These are phyloP conservation scores for Apamea monoglypha DNA, from an alignment of 2,888 invertebrate genomes.

Conservation along the genomic window DNA sequence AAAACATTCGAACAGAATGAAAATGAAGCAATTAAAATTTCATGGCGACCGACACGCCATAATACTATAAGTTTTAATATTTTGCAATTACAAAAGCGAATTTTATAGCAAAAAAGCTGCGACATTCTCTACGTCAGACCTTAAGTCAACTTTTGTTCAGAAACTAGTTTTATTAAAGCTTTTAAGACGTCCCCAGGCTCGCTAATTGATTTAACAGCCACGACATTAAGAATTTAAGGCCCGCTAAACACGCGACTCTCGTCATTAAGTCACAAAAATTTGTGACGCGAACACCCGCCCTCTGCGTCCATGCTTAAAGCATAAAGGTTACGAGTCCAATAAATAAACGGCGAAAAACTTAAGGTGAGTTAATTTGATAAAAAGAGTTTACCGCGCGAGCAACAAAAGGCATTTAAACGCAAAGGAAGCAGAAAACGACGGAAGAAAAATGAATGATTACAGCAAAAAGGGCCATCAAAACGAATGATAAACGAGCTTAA, in stretches of 20 bases:
- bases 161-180: constrained; percentile 73
- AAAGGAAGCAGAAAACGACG: constrained; percentile 88
- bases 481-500: constrained; percentile 90
- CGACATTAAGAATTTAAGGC: constrained; percentile 76
- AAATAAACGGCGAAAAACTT: constrained; percentile 67
- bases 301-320: constrained; percentile 37
- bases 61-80: constrained; percentile 57
- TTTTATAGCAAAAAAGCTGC: constrained; percentile 46
- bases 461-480: constrained; percentile 90
- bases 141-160: constrained; percentile 55
- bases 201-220: constrained; percentile 81
- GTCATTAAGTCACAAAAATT: constrained; percentile 72
- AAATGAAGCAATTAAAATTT: constrained; percentile 66
- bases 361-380: constrained; percentile 82
- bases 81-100: constrained; percentile 53
- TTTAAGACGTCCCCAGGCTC: constrained; percentile 74
- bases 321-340: constrained; percentile 50
- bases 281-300: constrained; percentile 56
- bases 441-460: constrained; percentile 91
- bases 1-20: constrained; percentile 50
- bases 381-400: constrained; percentile 79
- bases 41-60: constrained; percentile 56
- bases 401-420: constrained; percentile 88
- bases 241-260: constrained; percentile 75
- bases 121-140: constrained; percentile 46